phyloP scores from a whole-genome alignment of 2,888 invertebrate species.

The Drosophila conformis region DNA sequence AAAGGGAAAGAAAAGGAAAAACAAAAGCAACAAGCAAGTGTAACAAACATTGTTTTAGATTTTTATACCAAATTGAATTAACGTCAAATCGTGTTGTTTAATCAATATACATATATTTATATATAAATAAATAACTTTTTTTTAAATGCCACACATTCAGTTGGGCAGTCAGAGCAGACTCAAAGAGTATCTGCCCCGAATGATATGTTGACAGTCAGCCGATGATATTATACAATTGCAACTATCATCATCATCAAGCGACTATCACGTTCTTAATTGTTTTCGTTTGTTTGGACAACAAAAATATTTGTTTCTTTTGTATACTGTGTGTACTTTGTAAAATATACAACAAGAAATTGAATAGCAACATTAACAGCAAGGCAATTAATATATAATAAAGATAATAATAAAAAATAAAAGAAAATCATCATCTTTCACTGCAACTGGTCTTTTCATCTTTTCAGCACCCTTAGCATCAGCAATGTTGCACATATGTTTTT shows the following conservation, averaged over 20 bases:
- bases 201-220: constrained; percentile 15
- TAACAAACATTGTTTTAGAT: constrained; percentile 74
- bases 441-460: background rate
- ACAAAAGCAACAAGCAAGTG: constrained; percentile 32
- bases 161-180: constrained; percentile 28
- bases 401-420: constrained; percentile 46
- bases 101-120: constrained; percentile 42
- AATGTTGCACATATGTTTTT: background rate
- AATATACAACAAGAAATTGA: constrained; percentile 74
- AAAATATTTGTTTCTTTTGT: constrained; percentile 39
- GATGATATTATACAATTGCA: constrained; percentile 14
- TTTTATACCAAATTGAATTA: constrained; percentile 78
- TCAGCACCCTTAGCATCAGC: background rate
- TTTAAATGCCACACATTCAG: constrained; percentile 44
- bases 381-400: constrained; percentile 77
- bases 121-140: constrained; percentile 32
- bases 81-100: constrained; percentile 63
- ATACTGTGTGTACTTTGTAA: constrained; percentile 78
- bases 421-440: background rate
- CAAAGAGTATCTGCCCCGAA: constrained; percentile 33
- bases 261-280: constrained; percentile 32
- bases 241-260: constrained; percentile 4
- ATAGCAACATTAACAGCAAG: constrained; percentile 71
- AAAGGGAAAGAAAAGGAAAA: constrained; percentile 10
- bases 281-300: constrained; percentile 20